These are phyloP conservation scores for Melanotaenia maccullochi DNA, from an alignment of 2,797 vertebrate species.

Conservation along the genomic window DNA sequence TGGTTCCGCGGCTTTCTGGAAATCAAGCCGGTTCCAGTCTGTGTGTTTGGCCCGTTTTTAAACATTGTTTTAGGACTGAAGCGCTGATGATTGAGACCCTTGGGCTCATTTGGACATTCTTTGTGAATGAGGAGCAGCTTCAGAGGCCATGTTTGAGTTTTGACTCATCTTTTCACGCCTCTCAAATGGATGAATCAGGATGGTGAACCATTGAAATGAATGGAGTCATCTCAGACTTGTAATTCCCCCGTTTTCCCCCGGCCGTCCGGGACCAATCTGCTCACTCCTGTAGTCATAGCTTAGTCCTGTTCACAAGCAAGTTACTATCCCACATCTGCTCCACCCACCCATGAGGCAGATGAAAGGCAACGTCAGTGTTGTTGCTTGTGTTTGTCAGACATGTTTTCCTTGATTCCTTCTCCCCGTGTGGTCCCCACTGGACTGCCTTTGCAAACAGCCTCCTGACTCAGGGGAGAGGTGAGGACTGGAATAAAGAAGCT, in stretches of 20 bases:
- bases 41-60: conserved; percentile 36
- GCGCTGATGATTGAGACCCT: conserved; percentile 58
- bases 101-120: conserved; percentile 77
- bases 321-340: conserved; percentile 17
- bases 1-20: conserved; percentile 50
- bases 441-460: conserved; percentile 63
- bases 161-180: conserved; percentile 74
- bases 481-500: conserved; percentile 21
- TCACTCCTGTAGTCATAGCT: conserved; percentile 18
- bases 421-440: conserved; percentile 69
- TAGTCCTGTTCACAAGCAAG: conserved; percentile 3
- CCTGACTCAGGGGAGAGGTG: conserved; percentile 32
- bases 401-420: conserved; percentile 73
- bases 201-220: conserved; percentile 63
- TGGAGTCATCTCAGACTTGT: conserved; percentile 58
- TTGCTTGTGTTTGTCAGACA: conserved; percentile 65
- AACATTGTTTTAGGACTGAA: conserved; percentile 62
- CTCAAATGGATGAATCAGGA: conserved; percentile 58
- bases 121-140: conserved; percentile 74
- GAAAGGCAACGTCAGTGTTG: conserved; percentile 57
- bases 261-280: conserved; percentile 42
- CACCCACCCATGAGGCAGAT: conserved; percentile 48
- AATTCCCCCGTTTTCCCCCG: conserved; percentile 32
- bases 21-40: conserved; percentile 49
- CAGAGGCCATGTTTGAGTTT: conserved; percentile 69